Evolutionary conservation across 2,888 invertebrate species (phyloP).

Genomic region (Octonoba sinensis): DNA sequence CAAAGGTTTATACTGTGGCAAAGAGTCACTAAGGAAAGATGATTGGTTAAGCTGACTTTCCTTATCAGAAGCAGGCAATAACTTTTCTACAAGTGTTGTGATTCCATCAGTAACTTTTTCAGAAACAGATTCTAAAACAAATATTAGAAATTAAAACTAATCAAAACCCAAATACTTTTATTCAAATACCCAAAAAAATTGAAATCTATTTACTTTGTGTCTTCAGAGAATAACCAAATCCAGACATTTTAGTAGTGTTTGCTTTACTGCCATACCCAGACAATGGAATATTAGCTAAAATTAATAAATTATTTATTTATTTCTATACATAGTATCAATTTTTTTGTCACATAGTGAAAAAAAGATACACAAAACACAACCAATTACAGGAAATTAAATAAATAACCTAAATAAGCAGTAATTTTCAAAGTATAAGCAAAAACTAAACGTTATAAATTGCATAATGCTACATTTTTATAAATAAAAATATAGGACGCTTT

Average conservation of each 20-base stretch:
- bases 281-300: constrained; percentile 20
- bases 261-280: constrained; percentile 54
- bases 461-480: too few species aligned
- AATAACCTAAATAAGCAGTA: not conserved
- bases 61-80: constrained; percentile 29
- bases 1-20: constrained; percentile 56
- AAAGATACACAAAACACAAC: not conserved
- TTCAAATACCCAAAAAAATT: not conserved
- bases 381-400: not conserved
- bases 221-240: constrained; percentile 52
- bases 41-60: not conserved
- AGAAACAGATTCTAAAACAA: constrained; percentile 36
- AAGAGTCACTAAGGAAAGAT: constrained; percentile 26
- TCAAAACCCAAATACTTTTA: not conserved
- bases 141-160: not conserved
- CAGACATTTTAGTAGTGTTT: constrained; percentile 36
- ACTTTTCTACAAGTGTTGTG: constrained; percentile 49
- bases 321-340: too few species aligned
- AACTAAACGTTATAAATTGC: too few species aligned
- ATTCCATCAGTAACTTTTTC: constrained; percentile 50
- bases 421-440: too few species aligned
- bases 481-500: too few species aligned
- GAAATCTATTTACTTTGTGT: constrained; percentile 34
- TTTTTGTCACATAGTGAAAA: not conserved
- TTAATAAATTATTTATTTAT: not conserved